These are phyloP conservation scores for Psittacula cyanocephala DNA, from an alignment of 2,113 vertebrate species.

Conservation along the genomic window DNA sequence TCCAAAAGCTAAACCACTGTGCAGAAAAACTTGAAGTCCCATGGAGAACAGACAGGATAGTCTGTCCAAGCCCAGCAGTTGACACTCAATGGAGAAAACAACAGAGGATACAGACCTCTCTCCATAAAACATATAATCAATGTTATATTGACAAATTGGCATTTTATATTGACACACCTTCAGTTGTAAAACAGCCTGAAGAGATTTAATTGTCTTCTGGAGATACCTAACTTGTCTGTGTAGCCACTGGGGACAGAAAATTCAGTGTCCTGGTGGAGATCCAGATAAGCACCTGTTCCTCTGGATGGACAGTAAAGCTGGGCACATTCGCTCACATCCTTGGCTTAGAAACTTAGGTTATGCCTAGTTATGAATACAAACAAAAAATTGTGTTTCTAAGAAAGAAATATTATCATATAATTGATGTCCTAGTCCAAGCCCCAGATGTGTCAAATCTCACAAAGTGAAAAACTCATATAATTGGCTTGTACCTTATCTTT, in stretches of 20 bases:
- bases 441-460: not conserved
- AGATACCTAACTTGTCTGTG: not conserved
- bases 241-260: not conserved
- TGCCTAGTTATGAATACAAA: not conserved
- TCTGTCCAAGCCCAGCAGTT: not conserved
- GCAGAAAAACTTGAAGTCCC: not conserved
- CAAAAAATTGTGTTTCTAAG: not conserved
- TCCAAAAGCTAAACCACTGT: not conserved
- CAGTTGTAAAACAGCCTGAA: not conserved
- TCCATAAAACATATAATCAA: not conserved
- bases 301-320: not conserved
- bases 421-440: not conserved
- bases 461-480: not conserved
- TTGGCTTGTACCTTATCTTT: not conserved
- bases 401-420: not conserved
- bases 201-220: not conserved
- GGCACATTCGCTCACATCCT: not conserved
- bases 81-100: not conserved
- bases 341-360: not conserved
- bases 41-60: not conserved
- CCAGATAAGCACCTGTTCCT: not conserved
- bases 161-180: not conserved
- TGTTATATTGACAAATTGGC: not conserved
- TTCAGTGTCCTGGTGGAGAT: not conserved
- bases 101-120: not conserved